A percentile compares a stretch with the other conserved stretches of the same genome.
phyloP scores from a whole-genome alignment of 2,797 vertebrate species.

The Hemitrygon akajei region DNA sequence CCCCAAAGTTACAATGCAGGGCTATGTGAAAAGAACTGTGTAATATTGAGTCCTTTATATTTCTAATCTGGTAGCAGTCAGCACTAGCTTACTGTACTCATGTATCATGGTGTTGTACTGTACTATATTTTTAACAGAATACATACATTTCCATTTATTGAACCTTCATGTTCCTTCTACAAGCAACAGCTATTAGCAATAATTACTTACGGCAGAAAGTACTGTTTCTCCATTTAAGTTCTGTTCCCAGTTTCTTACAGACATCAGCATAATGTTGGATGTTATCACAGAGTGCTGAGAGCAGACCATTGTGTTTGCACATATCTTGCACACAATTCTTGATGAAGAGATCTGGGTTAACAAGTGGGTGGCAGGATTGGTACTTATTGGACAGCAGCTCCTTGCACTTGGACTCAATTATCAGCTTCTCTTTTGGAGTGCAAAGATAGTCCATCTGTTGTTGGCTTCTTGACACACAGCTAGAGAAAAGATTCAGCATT shows the following conservation, averaged over 20 bases:
- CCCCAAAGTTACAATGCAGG: background rate
- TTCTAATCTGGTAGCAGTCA: background rate
- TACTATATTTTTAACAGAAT: background rate
- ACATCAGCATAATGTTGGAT: constrained; percentile 52
- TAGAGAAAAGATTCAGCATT: constrained; percentile 39
- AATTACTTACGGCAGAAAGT: constrained; percentile 54
- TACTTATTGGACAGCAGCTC: constrained; percentile 50
- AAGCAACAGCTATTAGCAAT: background rate
- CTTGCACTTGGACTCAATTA: constrained; percentile 49
- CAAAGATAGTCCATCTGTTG: constrained; percentile 47
- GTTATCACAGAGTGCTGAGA: constrained; percentile 49
- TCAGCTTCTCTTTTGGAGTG: constrained; percentile 40
- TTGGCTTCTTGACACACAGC: constrained; percentile 51
- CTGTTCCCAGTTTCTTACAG: constrained; percentile 49
- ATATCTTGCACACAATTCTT: constrained; percentile 56
- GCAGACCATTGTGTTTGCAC: constrained; percentile 53
- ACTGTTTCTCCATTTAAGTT: constrained; percentile 50
- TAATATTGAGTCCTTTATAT: background rate
- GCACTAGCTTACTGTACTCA: background rate
- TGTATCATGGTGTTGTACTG: background rate
- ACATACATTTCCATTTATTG: background rate
- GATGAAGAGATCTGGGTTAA: constrained; percentile 49
- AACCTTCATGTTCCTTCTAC: background rate
- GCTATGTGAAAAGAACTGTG: background rate
- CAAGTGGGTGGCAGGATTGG: constrained; percentile 47